phyloP scores from a whole-genome alignment of 1,140 invertebrate genomes.

The Marisa cornuarietis region DNA sequence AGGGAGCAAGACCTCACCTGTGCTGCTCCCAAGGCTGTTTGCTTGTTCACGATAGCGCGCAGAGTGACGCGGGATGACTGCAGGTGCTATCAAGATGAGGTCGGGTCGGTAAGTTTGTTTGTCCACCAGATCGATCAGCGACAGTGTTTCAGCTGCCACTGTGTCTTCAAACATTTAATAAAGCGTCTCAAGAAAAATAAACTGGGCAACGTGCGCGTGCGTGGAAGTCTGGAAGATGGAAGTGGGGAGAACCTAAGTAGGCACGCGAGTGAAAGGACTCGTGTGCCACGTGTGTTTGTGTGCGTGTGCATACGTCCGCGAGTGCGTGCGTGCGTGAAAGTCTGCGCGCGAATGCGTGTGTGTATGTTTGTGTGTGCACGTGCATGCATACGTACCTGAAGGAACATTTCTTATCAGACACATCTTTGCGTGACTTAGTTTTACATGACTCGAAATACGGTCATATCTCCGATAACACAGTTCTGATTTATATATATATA shows the following conservation, averaged over 20 bases:
- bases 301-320: background rate
- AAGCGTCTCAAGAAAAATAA: slow-evolving; percentile 51
- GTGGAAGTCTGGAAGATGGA: slow-evolving; percentile 77
- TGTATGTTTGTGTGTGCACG: background rate
- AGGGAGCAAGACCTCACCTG: too few relatives aligned
- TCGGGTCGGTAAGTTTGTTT: too few relatives aligned
- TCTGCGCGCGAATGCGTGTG: slow-evolving; percentile 63
- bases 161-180: background rate
- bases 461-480: background rate
- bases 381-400: background rate
- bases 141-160: too few relatives aligned
- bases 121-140: too few relatives aligned
- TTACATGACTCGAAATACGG: background rate
- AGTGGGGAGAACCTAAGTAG: slow-evolving; percentile 77
- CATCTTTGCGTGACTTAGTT: background rate
- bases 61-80: too few relatives aligned
- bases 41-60: too few relatives aligned
- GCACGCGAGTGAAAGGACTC: slow-evolving; percentile 72
- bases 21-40: too few relatives aligned
- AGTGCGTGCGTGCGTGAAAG: background rate
- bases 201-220: slow-evolving; percentile 77
- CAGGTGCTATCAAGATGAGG: too few relatives aligned
- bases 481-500: too few relatives aligned
- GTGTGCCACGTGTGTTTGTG: slow-evolving; percentile 54
- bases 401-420: background rate